A percentile compares a stretch with the other conserved stretches of the same genome.
Evolutionary conservation across 2,113 vertebrate genomes (phyloP).

Genomic region (Arothron firmamentum): DNA sequence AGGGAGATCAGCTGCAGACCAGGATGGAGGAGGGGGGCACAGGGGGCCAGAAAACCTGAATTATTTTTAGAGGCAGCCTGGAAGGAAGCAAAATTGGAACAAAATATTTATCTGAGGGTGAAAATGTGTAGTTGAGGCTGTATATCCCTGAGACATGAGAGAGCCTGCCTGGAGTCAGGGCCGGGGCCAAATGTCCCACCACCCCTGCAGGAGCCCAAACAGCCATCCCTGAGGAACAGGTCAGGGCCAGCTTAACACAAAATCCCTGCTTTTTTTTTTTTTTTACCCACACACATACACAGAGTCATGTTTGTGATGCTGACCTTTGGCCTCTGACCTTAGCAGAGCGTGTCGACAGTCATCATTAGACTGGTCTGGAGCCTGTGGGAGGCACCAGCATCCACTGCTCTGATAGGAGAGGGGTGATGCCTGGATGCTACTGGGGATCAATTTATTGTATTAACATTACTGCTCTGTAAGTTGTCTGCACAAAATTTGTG

Average conservation of each 20-base stretch:
- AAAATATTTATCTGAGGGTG: constrained; percentile 29
- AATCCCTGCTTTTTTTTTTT: neutral
- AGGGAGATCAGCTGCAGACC: constrained; percentile 68
- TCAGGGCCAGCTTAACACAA: neutral
- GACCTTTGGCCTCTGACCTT: constrained; percentile 75
- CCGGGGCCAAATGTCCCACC: neutral
- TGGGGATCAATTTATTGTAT: constrained; percentile 10
- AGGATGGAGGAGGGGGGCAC: constrained; percentile 25
- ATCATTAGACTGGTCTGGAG: constrained; percentile 81
- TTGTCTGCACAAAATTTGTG: neutral
- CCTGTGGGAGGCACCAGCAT: constrained; percentile 54
- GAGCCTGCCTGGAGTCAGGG: no score
- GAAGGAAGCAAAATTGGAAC: constrained; percentile 43
- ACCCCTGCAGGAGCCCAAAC: neutral
- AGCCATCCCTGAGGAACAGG: no score
- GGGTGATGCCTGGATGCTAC: neutral
- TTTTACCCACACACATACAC: neutral
- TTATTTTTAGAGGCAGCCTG: constrained; percentile 6
- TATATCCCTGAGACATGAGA: neutral
- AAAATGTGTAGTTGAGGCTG: neutral
- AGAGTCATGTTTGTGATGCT: constrained; percentile 49
- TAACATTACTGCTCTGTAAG: neutral
- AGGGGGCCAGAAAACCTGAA: constrained; percentile 31
- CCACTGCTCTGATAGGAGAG: neutral
- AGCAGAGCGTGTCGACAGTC: constrained; percentile 76